Evolutionary conservation across 2,113 vertebrate genomes (phyloP).

Genomic region (Hydrolagus affinis): DNA sequence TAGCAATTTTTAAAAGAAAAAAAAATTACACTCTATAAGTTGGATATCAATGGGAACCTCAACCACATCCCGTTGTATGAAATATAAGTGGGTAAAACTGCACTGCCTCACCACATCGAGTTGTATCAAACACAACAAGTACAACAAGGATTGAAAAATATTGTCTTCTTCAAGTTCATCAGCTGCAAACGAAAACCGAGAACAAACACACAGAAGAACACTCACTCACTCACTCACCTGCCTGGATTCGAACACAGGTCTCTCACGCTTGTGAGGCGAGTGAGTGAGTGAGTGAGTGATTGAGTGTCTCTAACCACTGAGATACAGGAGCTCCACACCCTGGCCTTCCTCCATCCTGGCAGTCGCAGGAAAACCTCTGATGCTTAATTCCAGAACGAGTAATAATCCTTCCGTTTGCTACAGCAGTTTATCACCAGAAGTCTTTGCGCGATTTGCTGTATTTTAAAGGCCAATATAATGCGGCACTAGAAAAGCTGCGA

Average conservation of each 20-base stretch:
- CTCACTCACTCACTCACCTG: no score
- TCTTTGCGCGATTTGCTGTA: no score
- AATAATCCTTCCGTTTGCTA: slow-evolving; percentile 54
- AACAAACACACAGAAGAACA: neutral
- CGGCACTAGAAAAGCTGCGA: no score
- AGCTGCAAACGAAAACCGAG: neutral
- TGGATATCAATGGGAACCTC: neutral
- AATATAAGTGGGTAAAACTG: neutral
- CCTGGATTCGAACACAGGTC: no score
- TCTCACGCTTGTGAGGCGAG: no score
- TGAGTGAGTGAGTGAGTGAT: no score
- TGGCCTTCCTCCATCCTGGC: no score
- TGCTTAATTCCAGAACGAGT: slow-evolving; percentile 90
- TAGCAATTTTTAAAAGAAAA: neutral
- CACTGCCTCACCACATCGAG: neutral
- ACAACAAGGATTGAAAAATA: neutral
- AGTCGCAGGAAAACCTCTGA: slow-evolving; percentile 50
- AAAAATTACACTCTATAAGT: neutral
- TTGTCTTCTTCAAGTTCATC: neutral
- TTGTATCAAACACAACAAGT: neutral
- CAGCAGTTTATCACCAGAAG: no score
- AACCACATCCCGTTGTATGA: slow-evolving; percentile 15
- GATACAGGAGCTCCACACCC: no score
- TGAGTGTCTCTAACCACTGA: no score
- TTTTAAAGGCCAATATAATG: no score